Evolutionary conservation across 2,888 invertebrate species (phyloP).

Genomic region (Deladenus siricidicola): DNA sequence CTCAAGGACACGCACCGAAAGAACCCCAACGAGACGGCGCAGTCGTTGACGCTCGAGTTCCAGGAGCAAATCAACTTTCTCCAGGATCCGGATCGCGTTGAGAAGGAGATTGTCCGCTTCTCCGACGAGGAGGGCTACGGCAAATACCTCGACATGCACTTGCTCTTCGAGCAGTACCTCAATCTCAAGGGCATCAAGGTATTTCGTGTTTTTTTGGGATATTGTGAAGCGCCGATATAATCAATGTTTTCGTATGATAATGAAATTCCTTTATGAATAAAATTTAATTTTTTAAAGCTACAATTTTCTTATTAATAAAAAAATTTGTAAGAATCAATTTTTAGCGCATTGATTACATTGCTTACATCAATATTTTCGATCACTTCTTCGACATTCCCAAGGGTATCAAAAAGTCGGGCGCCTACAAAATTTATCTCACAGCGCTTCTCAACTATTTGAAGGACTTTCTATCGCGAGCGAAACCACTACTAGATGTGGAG

Average conservation of each 20-base stretch:
- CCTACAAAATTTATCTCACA: constrained; percentile 64
- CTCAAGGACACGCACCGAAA: constrained; percentile 82
- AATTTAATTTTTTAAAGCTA: background rate
- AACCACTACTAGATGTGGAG: constrained; percentile 42
- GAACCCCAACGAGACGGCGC: constrained; percentile 62
- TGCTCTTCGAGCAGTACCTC: constrained; percentile 87
- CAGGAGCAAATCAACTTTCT: constrained; percentile 46
- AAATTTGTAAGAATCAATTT: too few relatives aligned
- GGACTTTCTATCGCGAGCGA: constrained; percentile 45
- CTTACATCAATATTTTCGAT: constrained; percentile 84
- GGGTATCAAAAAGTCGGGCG: constrained; percentile 60
- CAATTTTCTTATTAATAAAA: too few relatives aligned
- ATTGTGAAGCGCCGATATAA: too few relatives aligned
- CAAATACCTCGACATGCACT: constrained; percentile 85
- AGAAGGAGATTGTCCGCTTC: constrained; percentile 72
- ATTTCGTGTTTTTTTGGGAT: too few relatives aligned
- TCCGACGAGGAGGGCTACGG: constrained; percentile 99
- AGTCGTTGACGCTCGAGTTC: constrained; percentile 95
- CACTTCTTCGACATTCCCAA: constrained; percentile 86
- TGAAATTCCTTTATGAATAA: too few relatives aligned
- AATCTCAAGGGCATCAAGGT: constrained; percentile 92
- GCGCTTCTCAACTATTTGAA: constrained; percentile 58
- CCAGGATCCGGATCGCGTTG: constrained; percentile 45
- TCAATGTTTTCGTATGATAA: too few relatives aligned
- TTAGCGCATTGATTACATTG: constrained; percentile 75